Percentiles rank a stretch among this genome's conserved stretches.
Conservation (phyloP, 2,113 vertebrate species). For the Grallaria varia region DNA sequence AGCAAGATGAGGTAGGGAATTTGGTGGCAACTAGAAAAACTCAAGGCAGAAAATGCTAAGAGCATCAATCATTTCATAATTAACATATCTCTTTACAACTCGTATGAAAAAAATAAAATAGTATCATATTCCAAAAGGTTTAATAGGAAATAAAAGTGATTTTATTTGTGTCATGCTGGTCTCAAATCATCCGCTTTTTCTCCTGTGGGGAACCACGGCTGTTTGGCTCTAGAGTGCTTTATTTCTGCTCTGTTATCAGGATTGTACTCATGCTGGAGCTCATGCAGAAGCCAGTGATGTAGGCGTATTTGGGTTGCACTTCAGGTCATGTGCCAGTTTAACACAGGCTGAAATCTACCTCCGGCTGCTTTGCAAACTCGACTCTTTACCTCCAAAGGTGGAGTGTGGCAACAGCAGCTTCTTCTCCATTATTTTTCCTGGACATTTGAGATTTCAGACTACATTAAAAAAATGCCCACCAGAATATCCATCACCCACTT, state of each 20-base stretch:
- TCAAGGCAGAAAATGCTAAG: neutral
- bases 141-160: conserved; percentile 49
- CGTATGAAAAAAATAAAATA: neutral
- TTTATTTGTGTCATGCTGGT: conserved; percentile 41
- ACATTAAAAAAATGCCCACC: neutral
- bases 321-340: conserved; percentile 8
- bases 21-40: neutral
- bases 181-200: conserved; percentile 49
- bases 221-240: neutral
- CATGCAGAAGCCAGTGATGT: neutral
- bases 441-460: neutral
- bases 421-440: neutral
- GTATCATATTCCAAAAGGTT: neutral
- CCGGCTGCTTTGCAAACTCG: conserved; percentile 39
- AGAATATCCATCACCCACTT: neutral
- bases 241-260: conserved; percentile 40
- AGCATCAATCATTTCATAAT: neutral
- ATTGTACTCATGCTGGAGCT: neutral
- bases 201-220: neutral
- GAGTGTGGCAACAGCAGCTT: neutral
- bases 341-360: conserved; percentile 23
- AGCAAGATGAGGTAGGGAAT: neutral
- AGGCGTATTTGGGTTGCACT: conserved; percentile 9
- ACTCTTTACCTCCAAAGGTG: neutral
- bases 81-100: neutral